These are phyloP conservation scores for Uloborus diversus DNA, from an alignment of 1,140 invertebrate species.

Conservation along the genomic window DNA sequence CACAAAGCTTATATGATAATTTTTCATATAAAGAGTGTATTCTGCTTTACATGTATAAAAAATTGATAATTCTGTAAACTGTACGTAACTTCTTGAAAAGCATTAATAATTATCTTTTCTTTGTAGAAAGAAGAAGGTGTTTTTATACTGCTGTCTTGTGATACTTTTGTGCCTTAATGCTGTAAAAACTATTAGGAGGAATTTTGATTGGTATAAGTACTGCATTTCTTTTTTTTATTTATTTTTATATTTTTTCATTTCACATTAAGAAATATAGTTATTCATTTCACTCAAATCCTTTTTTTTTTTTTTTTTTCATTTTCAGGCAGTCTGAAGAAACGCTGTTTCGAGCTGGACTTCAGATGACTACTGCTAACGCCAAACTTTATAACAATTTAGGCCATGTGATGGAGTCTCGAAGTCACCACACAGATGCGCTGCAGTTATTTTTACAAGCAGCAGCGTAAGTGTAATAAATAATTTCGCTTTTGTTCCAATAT, in stretches of 20 bases:
- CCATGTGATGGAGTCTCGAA: conserved; percentile 89
- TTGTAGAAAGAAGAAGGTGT: conserved; percentile 1
- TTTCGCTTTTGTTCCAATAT: too few relatives aligned
- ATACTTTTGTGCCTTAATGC: conserved; percentile 45
- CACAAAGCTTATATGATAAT: too few relatives aligned
- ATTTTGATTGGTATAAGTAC: conserved; percentile 18
- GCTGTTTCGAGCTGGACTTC: conserved; percentile 90
- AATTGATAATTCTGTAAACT: too few relatives aligned
- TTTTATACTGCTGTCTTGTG: conserved; percentile 7
- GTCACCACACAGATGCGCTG: conserved; percentile 84
- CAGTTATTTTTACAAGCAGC: conserved; percentile 89
- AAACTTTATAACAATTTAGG: conserved; percentile 98
- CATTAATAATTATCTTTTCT: too few relatives aligned
- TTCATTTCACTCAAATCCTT: too few relatives aligned
- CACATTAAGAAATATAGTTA: background rate
- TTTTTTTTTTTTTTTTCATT: background rate
- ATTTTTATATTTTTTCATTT: background rate
- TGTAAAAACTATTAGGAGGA: conserved; percentile 16
- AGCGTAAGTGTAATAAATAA: conserved; percentile 60
- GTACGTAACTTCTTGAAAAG: too few relatives aligned
- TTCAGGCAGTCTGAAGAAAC: conserved; percentile 82
- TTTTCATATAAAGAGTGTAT: too few relatives aligned
- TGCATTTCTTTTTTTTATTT: background rate
- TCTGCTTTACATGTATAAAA: too few relatives aligned
- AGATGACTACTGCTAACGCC: conserved; percentile 88